phyloP scores from a whole-genome alignment of 2,888 invertebrate genomes.

The Zeuzera pyrina region DNA sequence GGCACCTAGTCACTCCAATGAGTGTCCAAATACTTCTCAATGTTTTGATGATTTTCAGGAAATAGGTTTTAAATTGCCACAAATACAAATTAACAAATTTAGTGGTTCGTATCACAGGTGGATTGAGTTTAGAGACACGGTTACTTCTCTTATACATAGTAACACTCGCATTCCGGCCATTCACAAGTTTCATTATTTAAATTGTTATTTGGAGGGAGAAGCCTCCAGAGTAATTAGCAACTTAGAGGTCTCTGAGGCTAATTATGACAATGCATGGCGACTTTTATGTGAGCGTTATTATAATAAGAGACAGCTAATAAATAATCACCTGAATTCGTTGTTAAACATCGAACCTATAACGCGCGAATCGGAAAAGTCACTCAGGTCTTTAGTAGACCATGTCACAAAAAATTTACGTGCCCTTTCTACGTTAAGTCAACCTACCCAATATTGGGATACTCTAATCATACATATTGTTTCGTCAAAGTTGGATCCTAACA shows the following conservation, averaged over 20 bases:
- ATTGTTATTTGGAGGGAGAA: conserved; percentile 17
- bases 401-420: conserved; percentile 18
- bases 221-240: conserved; percentile 14
- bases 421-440: conserved; percentile 13
- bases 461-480: conserved; percentile 12
- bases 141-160: conserved; percentile 15
- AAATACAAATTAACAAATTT: conserved; percentile 18
- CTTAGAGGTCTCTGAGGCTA: conserved; percentile 10
- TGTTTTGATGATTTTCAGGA: conserved; percentile 7
- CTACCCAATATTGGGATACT: conserved; percentile 13
- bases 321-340: conserved; percentile 15
- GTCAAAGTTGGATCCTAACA: conserved; percentile 13
- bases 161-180: conserved; percentile 16
- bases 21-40: too few relatives aligned
- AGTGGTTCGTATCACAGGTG: conserved; percentile 18
- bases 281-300: conserved; percentile 11
- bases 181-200: conserved; percentile 16
- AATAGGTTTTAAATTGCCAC: conserved; percentile 13
- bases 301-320: conserved; percentile 12
- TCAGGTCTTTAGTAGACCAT: conserved; percentile 15
- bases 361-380: conserved; percentile 13
- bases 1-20: too few relatives aligned
- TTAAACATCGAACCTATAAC: conserved; percentile 11
- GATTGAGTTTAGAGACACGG: conserved; percentile 19
- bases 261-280: conserved; percentile 11